A percentile compares a stretch with the other conserved stretches of the same genome.
Conservation (phyloP, 2,888 invertebrate genomes). For the Cosmopolites sordidus region DNA sequence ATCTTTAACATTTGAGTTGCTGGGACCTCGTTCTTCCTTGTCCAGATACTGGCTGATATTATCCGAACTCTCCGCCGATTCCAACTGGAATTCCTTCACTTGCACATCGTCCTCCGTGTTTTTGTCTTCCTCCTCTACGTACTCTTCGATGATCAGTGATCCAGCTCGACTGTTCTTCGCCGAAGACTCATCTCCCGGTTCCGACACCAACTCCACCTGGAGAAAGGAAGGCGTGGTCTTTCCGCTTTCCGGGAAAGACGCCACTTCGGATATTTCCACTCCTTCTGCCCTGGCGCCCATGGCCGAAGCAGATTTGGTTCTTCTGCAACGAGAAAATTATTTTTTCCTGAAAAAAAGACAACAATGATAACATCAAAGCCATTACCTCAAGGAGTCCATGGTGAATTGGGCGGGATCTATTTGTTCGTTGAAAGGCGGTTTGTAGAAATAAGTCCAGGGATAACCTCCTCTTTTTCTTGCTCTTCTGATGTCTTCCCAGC, state of each 20-base stretch:
- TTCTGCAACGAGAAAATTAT: slow-evolving; percentile 14
- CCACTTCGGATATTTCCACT: slow-evolving; percentile 31
- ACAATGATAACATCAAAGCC: not conserved
- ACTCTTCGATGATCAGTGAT: slow-evolving; percentile 21
- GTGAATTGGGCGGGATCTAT: slow-evolving; percentile 46
- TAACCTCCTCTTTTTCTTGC: slow-evolving; percentile 69
- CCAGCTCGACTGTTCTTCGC: slow-evolving; percentile 10
- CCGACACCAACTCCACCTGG: slow-evolving; percentile 15
- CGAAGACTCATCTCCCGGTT: slow-evolving; percentile 13
- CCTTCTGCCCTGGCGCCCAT: slow-evolving; percentile 29
- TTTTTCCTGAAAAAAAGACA: not conserved
- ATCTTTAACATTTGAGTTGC: slow-evolving; percentile 2
- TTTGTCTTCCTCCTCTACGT: slow-evolving; percentile 13
- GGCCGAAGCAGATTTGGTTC: slow-evolving; percentile 35
- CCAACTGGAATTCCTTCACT: slow-evolving; percentile 28
- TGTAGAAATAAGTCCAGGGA: slow-evolving; percentile 76
- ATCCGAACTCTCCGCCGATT: slow-evolving; percentile 45
- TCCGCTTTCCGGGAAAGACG: slow-evolving; percentile 17
- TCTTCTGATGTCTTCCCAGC: slow-evolving; percentile 75
- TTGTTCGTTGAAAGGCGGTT: slow-evolving; percentile 51
- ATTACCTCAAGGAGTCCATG: slow-evolving; percentile 39
- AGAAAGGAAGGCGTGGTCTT: slow-evolving; percentile 18
- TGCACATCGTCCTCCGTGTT: slow-evolving; percentile 26
- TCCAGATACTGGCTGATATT: slow-evolving; percentile 48
- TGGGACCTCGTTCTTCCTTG: slow-evolving; percentile 37